A percentile compares a stretch with the other conserved stretches of the same genome.
These are phyloP conservation scores for Tillus elongatus DNA, from an alignment of 2,888 invertebrate genomes.

Conservation along the genomic window DNA sequence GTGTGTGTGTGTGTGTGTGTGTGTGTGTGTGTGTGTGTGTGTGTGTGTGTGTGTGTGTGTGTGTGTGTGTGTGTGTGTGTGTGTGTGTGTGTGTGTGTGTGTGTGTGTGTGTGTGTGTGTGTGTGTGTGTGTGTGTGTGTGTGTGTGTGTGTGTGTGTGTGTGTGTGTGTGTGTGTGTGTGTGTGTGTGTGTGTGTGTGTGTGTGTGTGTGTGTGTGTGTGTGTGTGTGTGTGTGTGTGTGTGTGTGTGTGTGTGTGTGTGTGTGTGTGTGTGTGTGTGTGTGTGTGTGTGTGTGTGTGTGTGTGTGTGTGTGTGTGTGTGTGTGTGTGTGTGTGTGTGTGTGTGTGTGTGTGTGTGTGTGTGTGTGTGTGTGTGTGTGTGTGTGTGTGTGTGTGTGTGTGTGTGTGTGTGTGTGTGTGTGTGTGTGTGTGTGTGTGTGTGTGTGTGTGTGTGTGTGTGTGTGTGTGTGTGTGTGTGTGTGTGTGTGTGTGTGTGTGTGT, in stretches of 20 bases:
- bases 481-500: no score
- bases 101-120: no score
- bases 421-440: no score
- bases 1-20: background rate
- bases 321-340: background rate
- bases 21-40: background rate
- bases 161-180: background rate
- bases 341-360: background rate
- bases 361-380: background rate
- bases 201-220: background rate
- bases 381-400: no score
- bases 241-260: background rate
- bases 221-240: background rate
- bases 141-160: background rate
- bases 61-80: background rate
- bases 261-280: background rate
- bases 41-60: background rate
- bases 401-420: no score
- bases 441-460: no score
- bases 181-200: background rate
- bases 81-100: background rate
- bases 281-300: background rate
- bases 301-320: background rate
- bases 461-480: no score
- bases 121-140: no score